Evolutionary conservation across 2,797 vertebrate genomes (phyloP), one percentile per base, ranked within the genome.

Genomic region (Tapirus indicus): DNA sequence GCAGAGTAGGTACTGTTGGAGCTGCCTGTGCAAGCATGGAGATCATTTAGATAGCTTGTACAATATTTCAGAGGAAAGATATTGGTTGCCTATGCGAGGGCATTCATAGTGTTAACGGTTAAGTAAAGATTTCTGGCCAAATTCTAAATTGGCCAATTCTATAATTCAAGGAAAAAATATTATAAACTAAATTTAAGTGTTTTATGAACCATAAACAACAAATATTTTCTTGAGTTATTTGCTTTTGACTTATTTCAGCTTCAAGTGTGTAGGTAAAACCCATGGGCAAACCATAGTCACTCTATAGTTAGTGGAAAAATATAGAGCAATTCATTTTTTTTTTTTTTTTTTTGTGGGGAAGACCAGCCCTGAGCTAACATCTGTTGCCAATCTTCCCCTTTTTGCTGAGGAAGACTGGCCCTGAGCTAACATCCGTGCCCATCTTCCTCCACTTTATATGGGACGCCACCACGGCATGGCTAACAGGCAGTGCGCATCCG

Each of bases 171-270:
- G 3, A 78, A 77, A 92, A 96, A 92, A 74, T 64, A 60, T 49
- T 69, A 17, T 14, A 87, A 93, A 35, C 17, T 13, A 86, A 93
- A 79, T 29, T 64, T 58, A 94, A 91, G 32, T 72, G 8, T 71
- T 80, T 89, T 13, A 56, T 68, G 20, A 80, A 56, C 9, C 25
- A 88, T 41, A 68, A 87, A 52, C 12, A 69, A 17, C 6, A 90
- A 47, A 54, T 32, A 54, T 92, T 85, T 93, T 68, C 44, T 69
- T 88, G 41, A 94, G 69, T 68, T 13, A 74, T 82, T 58, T 95
- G 35, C 29, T 95, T 49, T 66, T 86, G 35, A 74, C 7, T 96
- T 49, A 62, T 82, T 95, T 35, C 7, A 75, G 5, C 2, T 80
- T 88, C 52, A 18, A 23, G 75, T 27, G 74, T 83, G 66, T 20